Evolutionary conservation across 2,113 vertebrate genomes (phyloP).

Genomic region (Paraplagusia blochii): DNA sequence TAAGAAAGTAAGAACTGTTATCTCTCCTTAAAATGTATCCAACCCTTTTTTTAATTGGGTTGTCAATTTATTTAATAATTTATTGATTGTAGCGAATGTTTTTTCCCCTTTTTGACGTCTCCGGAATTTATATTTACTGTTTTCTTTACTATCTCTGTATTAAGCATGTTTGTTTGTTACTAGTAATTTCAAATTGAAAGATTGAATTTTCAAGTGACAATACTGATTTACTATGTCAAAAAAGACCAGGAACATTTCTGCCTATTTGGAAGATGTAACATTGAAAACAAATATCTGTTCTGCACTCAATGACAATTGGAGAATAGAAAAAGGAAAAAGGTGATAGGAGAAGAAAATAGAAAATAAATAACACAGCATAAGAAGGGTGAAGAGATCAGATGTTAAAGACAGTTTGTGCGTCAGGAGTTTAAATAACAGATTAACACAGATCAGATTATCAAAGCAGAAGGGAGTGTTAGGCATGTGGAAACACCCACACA

Average conservation of each 20-base stretch:
- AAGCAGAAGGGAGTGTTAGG: conserved; percentile 12
- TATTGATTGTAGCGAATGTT: too few species aligned
- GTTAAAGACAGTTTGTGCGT: conserved; percentile 76
- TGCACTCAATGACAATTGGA: conserved; percentile 10
- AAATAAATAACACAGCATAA: conserved; percentile 70
- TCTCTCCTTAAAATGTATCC: neutral
- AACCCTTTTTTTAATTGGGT: neutral
- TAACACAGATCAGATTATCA: conserved; percentile 79
- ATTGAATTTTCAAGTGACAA: conserved; percentile 14
- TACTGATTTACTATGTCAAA: conserved; percentile 32
- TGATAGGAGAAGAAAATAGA: neutral
- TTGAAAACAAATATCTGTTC: neutral
- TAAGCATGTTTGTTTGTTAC: too few species aligned
- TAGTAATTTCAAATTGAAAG: too few species aligned
- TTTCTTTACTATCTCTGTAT: too few species aligned
- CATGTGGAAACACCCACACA: conserved; percentile 33
- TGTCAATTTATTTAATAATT: too few species aligned
- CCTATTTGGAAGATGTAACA: conserved; percentile 10
- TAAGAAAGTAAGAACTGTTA: conserved; percentile 63
- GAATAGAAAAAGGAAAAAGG: neutral
- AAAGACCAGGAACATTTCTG: conserved; percentile 19
- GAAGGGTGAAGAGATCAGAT: conserved; percentile 78
- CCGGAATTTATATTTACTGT: too few species aligned
- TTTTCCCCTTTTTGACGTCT: too few species aligned
- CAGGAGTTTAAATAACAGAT: conserved; percentile 81